phyloP scores from a whole-genome alignment of 37 sponge, comb jelly and placozoan species.

The Lycopodina hypogea region DNA sequence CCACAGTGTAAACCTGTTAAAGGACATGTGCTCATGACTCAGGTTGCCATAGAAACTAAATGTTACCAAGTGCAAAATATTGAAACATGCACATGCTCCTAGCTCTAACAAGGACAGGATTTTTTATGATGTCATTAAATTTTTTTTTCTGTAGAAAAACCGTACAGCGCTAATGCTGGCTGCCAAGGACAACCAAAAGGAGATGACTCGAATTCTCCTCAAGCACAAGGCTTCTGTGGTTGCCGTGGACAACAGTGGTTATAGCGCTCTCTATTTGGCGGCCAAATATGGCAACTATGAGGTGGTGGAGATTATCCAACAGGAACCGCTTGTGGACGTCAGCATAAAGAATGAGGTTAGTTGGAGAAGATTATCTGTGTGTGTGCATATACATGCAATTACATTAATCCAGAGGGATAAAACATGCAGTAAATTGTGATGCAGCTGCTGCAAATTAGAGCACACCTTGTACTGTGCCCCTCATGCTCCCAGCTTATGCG shows the following conservation, averaged over 20 bases:
- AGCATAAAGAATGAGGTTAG: constrained; percentile 8
- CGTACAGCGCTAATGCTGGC: constrained; percentile 33
- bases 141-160: neutral
- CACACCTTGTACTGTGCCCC: too few species aligned
- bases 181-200: neutral
- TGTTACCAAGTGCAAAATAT: too few species aligned
- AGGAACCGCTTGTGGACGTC: neutral
- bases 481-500: too few species aligned
- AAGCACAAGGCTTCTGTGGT: constrained; percentile 17
- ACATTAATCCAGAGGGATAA: too few species aligned
- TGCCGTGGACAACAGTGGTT: constrained; percentile 1
- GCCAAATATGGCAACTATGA: constrained; percentile 33
- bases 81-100: too few species aligned
- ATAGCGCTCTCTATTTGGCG: constrained; percentile 9
- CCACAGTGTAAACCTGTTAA: too few species aligned
- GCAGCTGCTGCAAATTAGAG: too few species aligned
- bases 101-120: too few species aligned
- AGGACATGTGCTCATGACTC: too few species aligned
- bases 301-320: constrained; percentile 5
- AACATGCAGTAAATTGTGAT: too few species aligned
- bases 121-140: neutral
- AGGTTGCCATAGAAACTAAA: too few species aligned
- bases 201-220: constrained; percentile 3
- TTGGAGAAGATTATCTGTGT: neutral
- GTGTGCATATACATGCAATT: too few species aligned